Evolutionary conservation across 2,113 vertebrate species (phyloP), one percentile per base, ranked within the genome.

Genomic region (Danionella cerebrum): DNA sequence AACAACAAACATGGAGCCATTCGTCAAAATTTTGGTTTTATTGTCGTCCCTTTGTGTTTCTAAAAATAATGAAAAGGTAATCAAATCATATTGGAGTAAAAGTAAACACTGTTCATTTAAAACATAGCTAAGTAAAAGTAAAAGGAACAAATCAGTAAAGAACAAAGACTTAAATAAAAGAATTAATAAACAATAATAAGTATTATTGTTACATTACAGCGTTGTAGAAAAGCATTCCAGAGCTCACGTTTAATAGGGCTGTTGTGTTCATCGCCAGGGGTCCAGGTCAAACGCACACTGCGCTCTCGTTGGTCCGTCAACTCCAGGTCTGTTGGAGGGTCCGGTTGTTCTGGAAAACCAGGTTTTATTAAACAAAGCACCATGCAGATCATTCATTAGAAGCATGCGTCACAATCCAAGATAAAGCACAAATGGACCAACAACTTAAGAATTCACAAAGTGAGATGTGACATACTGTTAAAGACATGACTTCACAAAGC

Each of bases 201-300:
- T n/a, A n/a, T n/a, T n/a, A n/a, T n/a, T n/a, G n/a, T n/a, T n/a
- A n/a, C n/a, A n/a, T n/a, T n/a, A n/a, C n/a, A n/a, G n/a, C n/a
- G n/a, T n/a, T n/a, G n/a, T n/a, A n/a, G n/a, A n/a, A n/a, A n/a
- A 18, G 21, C 4, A 13, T 4, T 38, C 16, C 5, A 22, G 41
- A 25, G 67, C 79, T 3, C 80, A 86, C 87, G 89, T 59, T 84
- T 83, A 77, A 90, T 92, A 6, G 91, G 92, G 74, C 94, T 98
- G 80, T 98, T 96, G 80, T 97, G 87, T 65, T 98, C 95, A 5
- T 93, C 87, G 51, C 96, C 95, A 11, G 94, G 93, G 66, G 87
- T 85, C 96, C 96, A 98, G 0, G 93, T 91, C 41, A 98, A 91
- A 57, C 85, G 87, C 66, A 95, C 75, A 5, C 89, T 94, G 78